Evolutionary conservation across 2,888 invertebrate species (phyloP), one percentile per base, ranked within the genome.

Genomic region (Phortica magna): DNA sequence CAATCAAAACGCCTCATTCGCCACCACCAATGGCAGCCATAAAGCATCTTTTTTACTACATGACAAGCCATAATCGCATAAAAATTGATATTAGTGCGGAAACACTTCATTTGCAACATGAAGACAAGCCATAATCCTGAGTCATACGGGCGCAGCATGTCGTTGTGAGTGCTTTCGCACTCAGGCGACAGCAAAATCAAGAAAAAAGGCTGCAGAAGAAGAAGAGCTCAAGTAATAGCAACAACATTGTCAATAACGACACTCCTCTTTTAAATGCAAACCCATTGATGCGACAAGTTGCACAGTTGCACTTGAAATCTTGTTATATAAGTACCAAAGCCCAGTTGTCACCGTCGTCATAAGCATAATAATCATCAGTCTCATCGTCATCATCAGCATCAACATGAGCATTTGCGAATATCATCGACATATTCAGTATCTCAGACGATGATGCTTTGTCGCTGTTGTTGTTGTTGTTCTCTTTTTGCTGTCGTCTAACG

Each of bases 21-120:
- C 14, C 43, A 72, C 12, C 7, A 57, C 2, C 57, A 39, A 57
- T 39, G 17, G 57, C 55, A 57, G 59, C 73, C 41, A 41, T 10
- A 7, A 61, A 9, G 22, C 9, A 61, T 22, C 48, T 9, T 12
- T 9, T 48, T 48, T 48, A 14, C 10, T 48, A 48, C 14, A 9
- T 9, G 14, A 48, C 48, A 64, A 64, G n/a, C 19, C 78, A 80
- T 86, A 88, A 86, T 86, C 84, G 79, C 73, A 75, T 79, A 65
- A 74, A 68, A 77, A 82, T 76, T 78, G 74, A 71, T 71, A 76
- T 71, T 61, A 53, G 59, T 70, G 39, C 70, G 72, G 75, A 76
- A 76, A 72, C 61, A 71, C 75, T 71, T 76, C 64, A 72, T 72
- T 70, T 76, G 68, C 75, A 71, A 48, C 53, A 72, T 12, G 31